Base-by-base conservation (phyloP, 2,113 vertebrate genomes). In the Puffinus mauretanicus region DNA sequence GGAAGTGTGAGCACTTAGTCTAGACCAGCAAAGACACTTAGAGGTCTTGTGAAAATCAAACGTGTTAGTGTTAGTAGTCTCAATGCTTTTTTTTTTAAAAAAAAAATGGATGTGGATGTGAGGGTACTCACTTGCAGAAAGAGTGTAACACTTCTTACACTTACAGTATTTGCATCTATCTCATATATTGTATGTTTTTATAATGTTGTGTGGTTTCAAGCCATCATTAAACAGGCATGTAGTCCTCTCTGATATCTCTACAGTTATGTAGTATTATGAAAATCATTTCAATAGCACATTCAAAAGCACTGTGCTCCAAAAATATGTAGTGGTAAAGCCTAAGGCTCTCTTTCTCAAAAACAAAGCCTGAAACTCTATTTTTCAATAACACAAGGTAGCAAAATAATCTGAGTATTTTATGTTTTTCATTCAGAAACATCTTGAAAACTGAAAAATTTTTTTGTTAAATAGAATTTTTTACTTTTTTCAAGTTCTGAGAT, bases 41-140 rank as follows among this genome's bases (percentile, higher is more conserved):
- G 7, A 78, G 8, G 2, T 52, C 52, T 83, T 46, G 25, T 64
- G 54, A 58, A 80, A 86, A 86, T 38, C 27, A n/a, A 26, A 82
- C 0, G 0, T 11, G 40, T 40, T 40, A 40, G 7, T n/a, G 4
- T 60, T 60, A 30, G 6, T 16, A 86, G 4, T 26, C 12, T 38
- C 51, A 44, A 2, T n/a, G 15, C 3, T 47, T 8, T 25, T 17
- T 16, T 38, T 55, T 18, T 54, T 42, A n/a, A n/a, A n/a, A n/a
- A n/a, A n/a, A n/a, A n/a, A n/a, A n/a, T n/a, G n/a, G n/a, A n/a
- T 42, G 29, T 76, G 8, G 6, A 7, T 52, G 47, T 17, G 16
- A 85, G 17, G 5, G 5, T n/a, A 51, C 5, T 61, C 10, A 13
- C 13, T 78, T 78, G 19, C 22, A 76, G 47, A 82, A 88, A 19